Evolutionary conservation across 2,113 vertebrate species (phyloP).

Genomic region (Cavia porcellus): DNA sequence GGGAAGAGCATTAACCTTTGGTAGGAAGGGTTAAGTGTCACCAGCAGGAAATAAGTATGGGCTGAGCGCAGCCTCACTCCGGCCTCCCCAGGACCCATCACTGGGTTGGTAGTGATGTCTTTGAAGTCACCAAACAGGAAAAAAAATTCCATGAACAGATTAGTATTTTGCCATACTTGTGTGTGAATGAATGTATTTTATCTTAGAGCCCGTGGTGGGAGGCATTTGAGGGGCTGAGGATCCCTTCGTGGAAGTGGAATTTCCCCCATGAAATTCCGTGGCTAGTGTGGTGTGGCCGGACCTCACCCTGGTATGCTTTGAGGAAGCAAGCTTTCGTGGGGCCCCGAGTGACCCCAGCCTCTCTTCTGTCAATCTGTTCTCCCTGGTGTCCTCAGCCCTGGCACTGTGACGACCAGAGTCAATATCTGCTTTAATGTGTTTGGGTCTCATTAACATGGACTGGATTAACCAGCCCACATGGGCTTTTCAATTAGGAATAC

Average conservation of each 20-base stretch:
- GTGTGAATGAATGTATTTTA: slow-evolving; percentile 8
- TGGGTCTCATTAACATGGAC: slow-evolving; percentile 77
- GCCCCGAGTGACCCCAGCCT: background rate
- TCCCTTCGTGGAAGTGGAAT: background rate
- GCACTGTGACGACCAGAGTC: background rate
- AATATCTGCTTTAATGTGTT: slow-evolving; percentile 74
- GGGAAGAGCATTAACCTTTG: slow-evolving; percentile 33
- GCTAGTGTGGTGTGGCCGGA: accelerated
- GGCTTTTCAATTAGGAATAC: slow-evolving; percentile 83
- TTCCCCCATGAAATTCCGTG: background rate
- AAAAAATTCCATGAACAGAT: background rate
- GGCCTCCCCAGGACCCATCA: background rate
- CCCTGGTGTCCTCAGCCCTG: background rate
- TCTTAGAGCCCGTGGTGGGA: background rate
- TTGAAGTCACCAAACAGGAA: slow-evolving; percentile 41
- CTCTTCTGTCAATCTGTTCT: background rate
- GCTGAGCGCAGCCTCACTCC: background rate
- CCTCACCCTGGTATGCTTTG: accelerated
- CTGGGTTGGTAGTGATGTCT: slow-evolving; percentile 18
- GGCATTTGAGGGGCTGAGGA: background rate
- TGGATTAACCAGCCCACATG: slow-evolving; percentile 78
- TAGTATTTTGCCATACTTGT: background rate
- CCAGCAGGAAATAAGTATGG: background rate
- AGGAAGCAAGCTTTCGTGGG: background rate
- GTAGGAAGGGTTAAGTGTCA: slow-evolving; percentile 36